Percentiles rank a stretch among this genome's conserved stretches.
These are phyloP conservation scores for Poecilia latipinna DNA, from an alignment of 2,113 vertebrate genomes.

Conservation along the genomic window DNA sequence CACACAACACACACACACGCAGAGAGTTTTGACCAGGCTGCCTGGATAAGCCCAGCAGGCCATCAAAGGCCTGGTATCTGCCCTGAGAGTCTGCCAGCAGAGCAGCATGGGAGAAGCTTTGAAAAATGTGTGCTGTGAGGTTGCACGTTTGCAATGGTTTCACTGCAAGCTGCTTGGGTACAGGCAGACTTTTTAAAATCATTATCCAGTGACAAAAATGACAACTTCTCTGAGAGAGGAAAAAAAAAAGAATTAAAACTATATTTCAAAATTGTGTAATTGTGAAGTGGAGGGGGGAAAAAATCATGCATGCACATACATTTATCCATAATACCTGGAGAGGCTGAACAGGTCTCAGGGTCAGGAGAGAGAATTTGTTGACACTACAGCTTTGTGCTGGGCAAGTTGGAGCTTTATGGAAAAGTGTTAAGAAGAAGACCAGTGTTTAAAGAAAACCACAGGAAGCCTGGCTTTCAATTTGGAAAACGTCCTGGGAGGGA, in stretches of 20 bases:
- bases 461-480: no score
- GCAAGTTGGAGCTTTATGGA: neutral
- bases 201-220: neutral
- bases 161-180: slow-evolving; percentile 20
- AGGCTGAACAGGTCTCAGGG: no score
- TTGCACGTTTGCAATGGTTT: slow-evolving; percentile 49
- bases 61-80: slow-evolving; percentile 70
- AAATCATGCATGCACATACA: neutral
- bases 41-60: slow-evolving; percentile 60
- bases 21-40: slow-evolving; percentile 43
- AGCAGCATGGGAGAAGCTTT: slow-evolving; percentile 37
- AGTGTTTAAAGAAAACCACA: no score
- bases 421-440: neutral
- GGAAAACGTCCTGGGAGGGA: no score
- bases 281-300: neutral
- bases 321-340: no score
- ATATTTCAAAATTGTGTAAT: neutral
- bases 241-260: neutral
- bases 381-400: neutral
- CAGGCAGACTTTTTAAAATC: slow-evolving; percentile 1
- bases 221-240: neutral
- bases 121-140: slow-evolving; percentile 38
- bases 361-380: neutral
- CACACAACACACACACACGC: slow-evolving; percentile 54
- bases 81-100: slow-evolving; percentile 53